A percentile compares a stretch with the other conserved stretches of the same genome.
These are phyloP conservation scores for Dicerorhinus sumatrensis DNA, from an alignment of 2,113 vertebrate genomes.

Conservation along the genomic window DNA sequence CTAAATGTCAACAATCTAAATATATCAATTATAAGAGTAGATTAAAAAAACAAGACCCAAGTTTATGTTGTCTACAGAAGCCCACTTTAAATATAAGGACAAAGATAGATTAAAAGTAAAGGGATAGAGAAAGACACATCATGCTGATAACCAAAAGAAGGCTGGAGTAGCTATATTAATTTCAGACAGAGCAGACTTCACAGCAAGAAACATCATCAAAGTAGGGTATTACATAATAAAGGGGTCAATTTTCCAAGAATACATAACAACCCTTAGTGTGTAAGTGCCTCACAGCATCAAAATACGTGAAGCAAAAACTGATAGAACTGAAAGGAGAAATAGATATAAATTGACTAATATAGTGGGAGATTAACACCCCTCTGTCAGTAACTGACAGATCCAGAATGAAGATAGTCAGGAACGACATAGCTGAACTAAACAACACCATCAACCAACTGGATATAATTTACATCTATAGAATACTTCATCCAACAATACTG, in stretches of 20 bases:
- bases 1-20: neutral
- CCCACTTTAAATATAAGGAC: neutral
- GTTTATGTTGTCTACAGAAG: neutral
- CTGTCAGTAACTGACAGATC: neutral
- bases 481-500: neutral
- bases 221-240: neutral
- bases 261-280: neutral
- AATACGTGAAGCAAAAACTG: neutral
- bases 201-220: neutral
- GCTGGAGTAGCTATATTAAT: neutral
- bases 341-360: neutral
- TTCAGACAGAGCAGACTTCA: neutral
- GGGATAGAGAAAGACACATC: neutral
- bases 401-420: neutral
- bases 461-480: neutral
- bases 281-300: neutral
- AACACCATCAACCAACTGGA: neutral
- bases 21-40: neutral
- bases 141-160: neutral
- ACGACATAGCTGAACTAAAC: neutral
- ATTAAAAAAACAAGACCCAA: neutral
- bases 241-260: neutral
- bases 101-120: neutral
- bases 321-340: neutral
- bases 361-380: neutral